These are phyloP conservation scores for Ochropleura leucogaster DNA, from an alignment of 2,888 invertebrate genomes.

Conservation along the genomic window DNA sequence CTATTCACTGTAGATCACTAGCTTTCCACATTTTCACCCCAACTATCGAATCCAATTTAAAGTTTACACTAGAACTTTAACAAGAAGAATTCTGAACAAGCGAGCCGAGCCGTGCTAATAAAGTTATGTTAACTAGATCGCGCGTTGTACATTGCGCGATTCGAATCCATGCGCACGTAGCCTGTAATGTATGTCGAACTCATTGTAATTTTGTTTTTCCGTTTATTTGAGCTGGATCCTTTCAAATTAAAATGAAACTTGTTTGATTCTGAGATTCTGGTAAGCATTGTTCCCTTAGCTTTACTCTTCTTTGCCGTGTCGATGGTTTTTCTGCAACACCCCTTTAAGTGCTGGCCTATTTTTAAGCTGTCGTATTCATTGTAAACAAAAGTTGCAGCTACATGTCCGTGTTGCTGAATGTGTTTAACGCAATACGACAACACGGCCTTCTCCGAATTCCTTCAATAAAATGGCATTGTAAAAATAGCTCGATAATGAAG, in stretches of 20 bases:
- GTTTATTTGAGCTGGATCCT: constrained; percentile 35
- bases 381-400: background rate
- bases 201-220: constrained; percentile 39
- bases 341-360: background rate
- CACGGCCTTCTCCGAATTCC: too few relatives aligned
- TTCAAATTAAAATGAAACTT: constrained; percentile 33
- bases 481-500: too few relatives aligned
- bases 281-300: background rate
- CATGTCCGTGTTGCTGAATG: background rate
- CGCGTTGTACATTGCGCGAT: constrained; percentile 31
- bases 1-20: constrained; percentile 57
- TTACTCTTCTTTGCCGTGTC: background rate
- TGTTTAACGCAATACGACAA: background rate
- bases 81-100: constrained; percentile 67
- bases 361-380: background rate
- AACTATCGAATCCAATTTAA: constrained; percentile 69
- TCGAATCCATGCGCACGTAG: constrained; percentile 41
- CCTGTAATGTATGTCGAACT: constrained; percentile 43
- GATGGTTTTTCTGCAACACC: background rate
- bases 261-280: constrained; percentile 14
- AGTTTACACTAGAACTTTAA: constrained; percentile 63
- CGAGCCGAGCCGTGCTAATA: constrained; percentile 59
- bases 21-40: constrained; percentile 55
- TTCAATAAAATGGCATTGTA: too few relatives aligned
- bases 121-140: constrained; percentile 65